Evolutionary conservation across 2,113 vertebrate species (phyloP), one percentile per base, ranked within the genome.

Genomic region (Scalopus aquaticus): DNA sequence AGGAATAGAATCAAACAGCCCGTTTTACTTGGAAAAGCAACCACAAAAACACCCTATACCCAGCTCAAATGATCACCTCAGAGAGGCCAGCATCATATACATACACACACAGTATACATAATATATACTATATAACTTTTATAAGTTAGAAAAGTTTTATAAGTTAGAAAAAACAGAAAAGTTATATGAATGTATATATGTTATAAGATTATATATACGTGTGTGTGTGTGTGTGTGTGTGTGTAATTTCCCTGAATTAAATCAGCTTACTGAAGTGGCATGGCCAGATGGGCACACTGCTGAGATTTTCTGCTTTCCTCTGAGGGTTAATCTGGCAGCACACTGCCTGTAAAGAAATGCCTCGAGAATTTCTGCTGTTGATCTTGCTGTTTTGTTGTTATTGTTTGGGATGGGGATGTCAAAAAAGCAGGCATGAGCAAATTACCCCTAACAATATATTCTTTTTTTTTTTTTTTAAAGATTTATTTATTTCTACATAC

Each of bases 321-420:
- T 77, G 77, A 78, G 51, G 37, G 39, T 32, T 97, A 90, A 95
- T 70, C 83, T 76, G 49, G 58, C 62, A 87, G 58, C 87, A 39
- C 2, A 11, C 73, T 65, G 13, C 51, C 69, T 86, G 24, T 79
- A 56, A 79, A 80, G 70, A 89, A 92, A 65, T 37, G 16, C 44
- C 15, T 96, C 58, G 69, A 39, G 83, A 96, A 93, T 93, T 88
- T 93, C 81, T 92, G 37, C 49, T 74, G 70, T 84, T 69, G 58
- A 42, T 90, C 19, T 89, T 76, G 2, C 54, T 88, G 70, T 95
- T 85, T 94, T 85, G 12, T 70, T 69, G 30, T 67, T 80, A 9
- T 76, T 69, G n/a, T 67, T 80, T 73, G 46, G 35, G 58, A 28
- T 67, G 35, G 15, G 3, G 9, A 8, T 58, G 60, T 91, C 73